Base-by-base conservation (phyloP, 2,113 vertebrate genomes). In the Cavia porcellus region DNA sequence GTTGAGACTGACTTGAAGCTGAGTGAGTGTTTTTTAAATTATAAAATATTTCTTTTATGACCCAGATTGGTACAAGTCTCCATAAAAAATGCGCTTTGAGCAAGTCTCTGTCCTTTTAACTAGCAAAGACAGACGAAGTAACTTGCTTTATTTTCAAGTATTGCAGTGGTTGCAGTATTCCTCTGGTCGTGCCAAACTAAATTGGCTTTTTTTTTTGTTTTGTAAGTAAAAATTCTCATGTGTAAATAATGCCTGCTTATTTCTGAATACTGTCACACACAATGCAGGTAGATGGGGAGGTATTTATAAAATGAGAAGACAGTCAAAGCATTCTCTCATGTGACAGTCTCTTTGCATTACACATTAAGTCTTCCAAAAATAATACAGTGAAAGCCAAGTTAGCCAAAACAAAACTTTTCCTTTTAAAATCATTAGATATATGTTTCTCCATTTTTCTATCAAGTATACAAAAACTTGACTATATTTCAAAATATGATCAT, bases 121-220 rank as follows among this genome's bases (percentile, higher is more conserved):
- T 92, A n/a, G 17, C 28, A 61, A 64, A n/a, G n/a, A 82, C 66
- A 96, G 86, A 24, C 52, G 80, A 14, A 90, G 38, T 61, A 83
- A 95, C 38, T 82, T 86, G 57, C 74, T 80, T 30, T 92, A 59
- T 95, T 92, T 94, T 90, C 66, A 96, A 96, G 32, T 68, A 35
- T 68, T 68, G 32, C 14, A 68, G 12, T 35, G 55, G 13, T 92
- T 96, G 55, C 19, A 11, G 6, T 61, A 19, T 84, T 94, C 22
- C 42, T 45, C 30, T 35, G 17, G 64, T 35, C 15, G 87, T 70
- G 50, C 64, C 83, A 86, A 61, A 66, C 5, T 12, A 22, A 17
- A 32, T 74, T 68, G n/a, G 15, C 50, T 47, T 35, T 12, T 70
- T 83, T 38, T 59, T 70, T 72, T 35, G 86, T 94, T 86, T 74